A percentile compares a stretch with the other conserved stretches of the same genome.
These are phyloP conservation scores for Oryzias curvinotus DNA, from an alignment of 2,113 vertebrate species.

Conservation along the genomic window DNA sequence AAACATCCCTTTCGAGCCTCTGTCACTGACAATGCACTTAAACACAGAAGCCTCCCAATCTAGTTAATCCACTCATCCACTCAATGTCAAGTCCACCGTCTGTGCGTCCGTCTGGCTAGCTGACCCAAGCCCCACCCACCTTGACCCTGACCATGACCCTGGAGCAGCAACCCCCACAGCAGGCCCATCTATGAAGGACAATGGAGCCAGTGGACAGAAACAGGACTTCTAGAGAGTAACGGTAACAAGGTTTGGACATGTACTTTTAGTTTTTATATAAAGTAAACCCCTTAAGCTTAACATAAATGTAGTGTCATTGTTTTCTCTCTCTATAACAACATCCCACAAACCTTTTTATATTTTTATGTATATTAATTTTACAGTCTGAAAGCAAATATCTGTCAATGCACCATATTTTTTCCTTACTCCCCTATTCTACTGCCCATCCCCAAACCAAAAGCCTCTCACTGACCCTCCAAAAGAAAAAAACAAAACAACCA, in stretches of 20 bases:
- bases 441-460: slow-evolving; percentile 45
- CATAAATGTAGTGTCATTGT: no score
- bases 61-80: slow-evolving; percentile 65
- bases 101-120: slow-evolving; percentile 67
- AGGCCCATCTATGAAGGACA: slow-evolving; percentile 17
- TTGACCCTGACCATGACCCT: slow-evolving; percentile 63
- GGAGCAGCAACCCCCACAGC: slow-evolving; percentile 18
- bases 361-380: no score
- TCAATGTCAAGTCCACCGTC: slow-evolving; percentile 76
- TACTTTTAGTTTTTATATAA: no score
- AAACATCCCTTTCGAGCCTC: slow-evolving; percentile 19
- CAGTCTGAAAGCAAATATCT: no score
- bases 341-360: no score
- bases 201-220: slow-evolving; percentile 40
- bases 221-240: slow-evolving; percentile 1
- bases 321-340: no score
- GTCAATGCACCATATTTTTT: no score
- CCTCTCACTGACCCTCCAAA: slow-evolving; percentile 44
- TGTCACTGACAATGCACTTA: slow-evolving; percentile 30
- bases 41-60: slow-evolving; percentile 40
- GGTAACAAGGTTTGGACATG: neutral
- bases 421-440: slow-evolving; percentile 29
- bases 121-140: slow-evolving; percentile 62
- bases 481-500: slow-evolving; percentile 58
- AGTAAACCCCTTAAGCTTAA: no score